Evolutionary conservation across 2,888 invertebrate genomes (phyloP).

Genomic region (Entomobrya multifasciata): DNA sequence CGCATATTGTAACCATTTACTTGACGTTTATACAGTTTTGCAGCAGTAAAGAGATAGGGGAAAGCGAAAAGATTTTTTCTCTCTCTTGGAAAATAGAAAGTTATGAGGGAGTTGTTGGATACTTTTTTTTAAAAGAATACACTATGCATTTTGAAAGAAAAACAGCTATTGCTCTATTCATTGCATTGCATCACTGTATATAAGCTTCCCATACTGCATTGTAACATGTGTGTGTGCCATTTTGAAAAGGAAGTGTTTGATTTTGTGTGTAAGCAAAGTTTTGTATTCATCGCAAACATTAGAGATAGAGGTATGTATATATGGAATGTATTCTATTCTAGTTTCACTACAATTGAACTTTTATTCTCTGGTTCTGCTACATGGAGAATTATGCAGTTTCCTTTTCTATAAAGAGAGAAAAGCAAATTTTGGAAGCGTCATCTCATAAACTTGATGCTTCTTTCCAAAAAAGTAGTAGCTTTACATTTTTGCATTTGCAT

Average conservation of each 20-base stretch:
- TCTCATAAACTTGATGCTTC: conserved; percentile 62
- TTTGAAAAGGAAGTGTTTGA: neutral
- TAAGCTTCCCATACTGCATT: neutral
- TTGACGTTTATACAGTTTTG: neutral
- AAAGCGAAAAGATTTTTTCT: conserved; percentile 28
- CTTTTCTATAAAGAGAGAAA: conserved; percentile 22
- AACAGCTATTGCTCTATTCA: conserved; percentile 13
- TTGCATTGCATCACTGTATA: neutral
- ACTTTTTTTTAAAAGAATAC: conserved; percentile 30
- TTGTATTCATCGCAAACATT: conserved; percentile 17
- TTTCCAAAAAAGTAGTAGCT: conserved; percentile 42
- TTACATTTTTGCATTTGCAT: conserved; percentile 63
- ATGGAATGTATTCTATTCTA: neutral
- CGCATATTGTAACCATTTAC: conserved; percentile 64
- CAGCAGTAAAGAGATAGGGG: conserved; percentile 34
- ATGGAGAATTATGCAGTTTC: conserved; percentile 46
- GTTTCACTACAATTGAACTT: conserved; percentile 40
- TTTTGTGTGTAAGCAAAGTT: neutral
- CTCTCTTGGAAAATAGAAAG: conserved; percentile 30
- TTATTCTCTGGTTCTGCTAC: neutral
- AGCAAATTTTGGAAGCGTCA: conserved; percentile 49
- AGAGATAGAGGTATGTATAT: neutral
- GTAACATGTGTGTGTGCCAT: conserved; percentile 16
- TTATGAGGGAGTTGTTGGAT: conserved; percentile 46
- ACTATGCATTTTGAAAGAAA: conserved; percentile 15